phyloP scores from a whole-genome alignment of 1,140 invertebrate species.

The Drosophila lini region DNA sequence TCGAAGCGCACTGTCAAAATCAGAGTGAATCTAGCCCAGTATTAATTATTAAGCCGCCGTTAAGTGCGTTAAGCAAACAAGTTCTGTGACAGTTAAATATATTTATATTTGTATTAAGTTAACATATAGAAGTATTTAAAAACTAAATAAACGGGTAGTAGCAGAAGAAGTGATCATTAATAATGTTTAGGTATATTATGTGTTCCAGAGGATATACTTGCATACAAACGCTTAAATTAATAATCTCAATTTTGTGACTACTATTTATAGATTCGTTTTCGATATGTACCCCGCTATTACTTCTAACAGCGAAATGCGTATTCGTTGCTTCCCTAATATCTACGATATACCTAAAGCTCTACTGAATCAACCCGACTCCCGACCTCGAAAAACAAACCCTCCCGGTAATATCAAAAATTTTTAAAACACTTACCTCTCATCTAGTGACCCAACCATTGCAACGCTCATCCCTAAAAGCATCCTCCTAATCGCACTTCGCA shows the following conservation, averaged over 20 bases:
- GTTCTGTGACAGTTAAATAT: constrained; percentile 72
- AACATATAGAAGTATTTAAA: constrained; percentile 9
- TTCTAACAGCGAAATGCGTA: constrained; percentile 77
- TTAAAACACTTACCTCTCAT: constrained; percentile 10
- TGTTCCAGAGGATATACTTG: constrained; percentile 10
- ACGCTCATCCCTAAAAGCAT: constrained; percentile 13
- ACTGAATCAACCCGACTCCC: constrained; percentile 54
- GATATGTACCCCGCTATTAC: constrained; percentile 74
- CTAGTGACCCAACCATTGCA: constrained; percentile 13
- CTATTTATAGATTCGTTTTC: constrained; percentile 73
- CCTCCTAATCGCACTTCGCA: not conserved
- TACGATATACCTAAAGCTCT: constrained; percentile 77
- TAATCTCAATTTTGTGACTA: constrained; percentile 70
- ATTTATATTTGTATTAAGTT: constrained; percentile 59
- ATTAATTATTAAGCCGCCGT: constrained; percentile 62
- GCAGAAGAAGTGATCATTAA: constrained; percentile 2
- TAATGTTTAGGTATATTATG: constrained; percentile 18
- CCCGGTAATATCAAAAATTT: constrained; percentile 61
- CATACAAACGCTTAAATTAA: constrained; percentile 12
- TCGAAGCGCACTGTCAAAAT: constrained; percentile 28
- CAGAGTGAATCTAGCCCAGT: constrained; percentile 25
- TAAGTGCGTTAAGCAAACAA: constrained; percentile 67
- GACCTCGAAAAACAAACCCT: constrained; percentile 18
- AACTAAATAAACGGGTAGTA: constrained; percentile 12
- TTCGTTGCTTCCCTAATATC: constrained; percentile 72